A percentile compares a stretch with the other conserved stretches of the same genome.
phyloP scores from a whole-genome alignment of 2,888 invertebrate genomes.

The Chrysomela aeneicollis region DNA sequence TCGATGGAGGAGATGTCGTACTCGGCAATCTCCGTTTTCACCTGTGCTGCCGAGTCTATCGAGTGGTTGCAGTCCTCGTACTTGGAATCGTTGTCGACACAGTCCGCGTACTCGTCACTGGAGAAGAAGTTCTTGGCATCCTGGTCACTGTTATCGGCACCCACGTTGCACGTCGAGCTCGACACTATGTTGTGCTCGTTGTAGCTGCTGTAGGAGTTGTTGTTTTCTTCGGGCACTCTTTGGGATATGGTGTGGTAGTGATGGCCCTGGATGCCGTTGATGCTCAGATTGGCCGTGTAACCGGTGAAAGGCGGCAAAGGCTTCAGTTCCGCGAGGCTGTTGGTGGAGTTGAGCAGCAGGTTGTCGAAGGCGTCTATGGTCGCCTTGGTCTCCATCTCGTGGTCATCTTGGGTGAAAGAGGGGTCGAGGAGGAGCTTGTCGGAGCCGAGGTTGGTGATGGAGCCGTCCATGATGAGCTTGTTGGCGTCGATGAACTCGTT shows the following conservation, averaged over 20 bases:
- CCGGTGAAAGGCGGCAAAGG: constrained; percentile 87
- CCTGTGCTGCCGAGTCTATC: constrained; percentile 59
- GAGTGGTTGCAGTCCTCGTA: constrained; percentile 67
- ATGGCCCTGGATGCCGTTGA: constrained; percentile 88
- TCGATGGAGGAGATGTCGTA: constrained; percentile 81
- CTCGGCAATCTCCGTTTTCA: constrained; percentile 66
- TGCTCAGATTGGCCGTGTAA: constrained; percentile 85
- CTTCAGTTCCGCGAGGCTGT: constrained; percentile 82
- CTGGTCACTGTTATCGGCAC: constrained; percentile 62
- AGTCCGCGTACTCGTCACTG: constrained; percentile 63
- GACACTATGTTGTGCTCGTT: constrained; percentile 78
- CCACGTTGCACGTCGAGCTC: constrained; percentile 73
- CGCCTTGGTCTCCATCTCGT: constrained; percentile 59
- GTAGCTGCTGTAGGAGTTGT: constrained; percentile 66
- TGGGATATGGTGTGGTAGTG: constrained; percentile 88
- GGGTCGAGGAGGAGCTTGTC: constrained; percentile 66
- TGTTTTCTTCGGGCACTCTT: constrained; percentile 77
- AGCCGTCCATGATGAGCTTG: constrained; percentile 67
- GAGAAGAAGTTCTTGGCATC: constrained; percentile 61
- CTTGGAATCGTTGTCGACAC: constrained; percentile 65
- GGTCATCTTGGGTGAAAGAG: constrained; percentile 62
- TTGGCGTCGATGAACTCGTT: constrained; percentile 65
- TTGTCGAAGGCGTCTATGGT: constrained; percentile 70
- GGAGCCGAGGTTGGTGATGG: constrained; percentile 63
- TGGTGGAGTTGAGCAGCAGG: constrained; percentile 52